Evolutionary conservation across 2,888 invertebrate species (phyloP), one percentile per base, ranked within the genome.

Genomic region (Hipparchia semele): DNA sequence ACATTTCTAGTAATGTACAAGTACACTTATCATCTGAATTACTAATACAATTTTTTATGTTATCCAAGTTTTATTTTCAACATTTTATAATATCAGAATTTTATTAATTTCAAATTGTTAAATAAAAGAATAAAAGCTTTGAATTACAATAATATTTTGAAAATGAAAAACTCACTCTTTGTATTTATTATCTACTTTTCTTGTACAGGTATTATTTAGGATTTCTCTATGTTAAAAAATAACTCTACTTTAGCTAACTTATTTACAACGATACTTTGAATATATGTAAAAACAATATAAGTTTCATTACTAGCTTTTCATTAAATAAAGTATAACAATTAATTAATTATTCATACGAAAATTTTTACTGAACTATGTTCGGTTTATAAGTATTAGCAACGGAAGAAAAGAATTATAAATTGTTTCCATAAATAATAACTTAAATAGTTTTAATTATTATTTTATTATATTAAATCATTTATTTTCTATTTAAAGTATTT

Each of bases 181-280:
- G 33, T 49, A 49, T 49, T 13, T 13, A 12, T 53, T 65, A 53
- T 33, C 33, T 65, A 53, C 7, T 51, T 51, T 51, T 53, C 65
- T 65, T 65, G 65, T 65, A 65, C 65, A 65, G 51, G 49, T 65
- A 51, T 33, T 23, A 23, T 65, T 61, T 61, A 61, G 46, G 46
- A n/a, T 10, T 39, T 61, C 39, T n/a, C 45, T 2, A 45, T 45
- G 1, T 46, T 61, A 2, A 12, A 6, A 0, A 45, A n/a, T 54
- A 2, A 54, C 1, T n/a, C 7, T 46, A 45, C 45, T 45, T 4
- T 61, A n/a, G n/a, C 12, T 12, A 61, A 61, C 45, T 33, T 46
- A 68, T 46, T 68, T 58, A 45, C 10, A 12, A 59, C 12, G 46
- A 46, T 53, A 10, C 9, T 54, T 49, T 49, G 6, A 49, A 49